Percentiles rank a stretch among this genome's conserved stretches.
phyloP scores from a whole-genome alignment of 2,797 vertebrate genomes.

The Sebastes steindachneri region DNA sequence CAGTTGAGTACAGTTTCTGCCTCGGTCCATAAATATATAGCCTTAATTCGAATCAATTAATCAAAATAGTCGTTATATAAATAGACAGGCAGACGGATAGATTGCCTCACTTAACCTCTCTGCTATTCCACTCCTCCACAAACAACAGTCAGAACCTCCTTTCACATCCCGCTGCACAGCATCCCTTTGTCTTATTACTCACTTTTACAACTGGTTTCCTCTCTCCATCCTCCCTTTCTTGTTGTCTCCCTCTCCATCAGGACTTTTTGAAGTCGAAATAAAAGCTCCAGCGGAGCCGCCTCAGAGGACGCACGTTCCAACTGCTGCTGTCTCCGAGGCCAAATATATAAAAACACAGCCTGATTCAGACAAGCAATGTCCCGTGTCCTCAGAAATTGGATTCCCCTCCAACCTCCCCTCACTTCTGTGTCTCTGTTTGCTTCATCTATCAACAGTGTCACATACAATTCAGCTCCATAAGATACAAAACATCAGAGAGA shows the following conservation, averaged over 20 bases:
- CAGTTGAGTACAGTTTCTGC: not conserved
- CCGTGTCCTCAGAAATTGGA: slow-evolving; percentile 63
- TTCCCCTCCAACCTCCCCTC: slow-evolving; percentile 38
- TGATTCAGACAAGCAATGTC: slow-evolving; percentile 59
- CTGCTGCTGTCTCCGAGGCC: slow-evolving; percentile 39
- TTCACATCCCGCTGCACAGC: slow-evolving; percentile 43
- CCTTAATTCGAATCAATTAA: slow-evolving; percentile 6
- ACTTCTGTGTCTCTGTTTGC: slow-evolving; percentile 15
- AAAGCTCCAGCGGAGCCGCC: slow-evolving; percentile 36
- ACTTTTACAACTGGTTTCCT: slow-evolving; percentile 39
- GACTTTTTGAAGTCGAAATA: slow-evolving; percentile 51
- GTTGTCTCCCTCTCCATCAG: slow-evolving; percentile 21
- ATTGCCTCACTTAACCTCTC: not conserved
- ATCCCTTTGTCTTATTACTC: slow-evolving; percentile 42
- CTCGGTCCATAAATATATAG: not conserved
- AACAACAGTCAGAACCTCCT: slow-evolving; percentile 25
- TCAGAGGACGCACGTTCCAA: slow-evolving; percentile 17
- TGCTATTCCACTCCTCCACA: slow-evolving; percentile 23
- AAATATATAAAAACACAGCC: slow-evolving; percentile 39
- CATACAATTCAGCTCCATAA: slow-evolving; percentile 25
- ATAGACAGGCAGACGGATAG: slow-evolving; percentile 8
- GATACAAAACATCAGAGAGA: slow-evolving; percentile 18
- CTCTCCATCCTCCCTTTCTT: not conserved
- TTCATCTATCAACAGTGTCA: slow-evolving; percentile 48
- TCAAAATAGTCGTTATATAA: slow-evolving; percentile 5